Base-by-base conservation (phyloP, 2,888 invertebrate genomes). In the Dioctria rufipes region DNA sequence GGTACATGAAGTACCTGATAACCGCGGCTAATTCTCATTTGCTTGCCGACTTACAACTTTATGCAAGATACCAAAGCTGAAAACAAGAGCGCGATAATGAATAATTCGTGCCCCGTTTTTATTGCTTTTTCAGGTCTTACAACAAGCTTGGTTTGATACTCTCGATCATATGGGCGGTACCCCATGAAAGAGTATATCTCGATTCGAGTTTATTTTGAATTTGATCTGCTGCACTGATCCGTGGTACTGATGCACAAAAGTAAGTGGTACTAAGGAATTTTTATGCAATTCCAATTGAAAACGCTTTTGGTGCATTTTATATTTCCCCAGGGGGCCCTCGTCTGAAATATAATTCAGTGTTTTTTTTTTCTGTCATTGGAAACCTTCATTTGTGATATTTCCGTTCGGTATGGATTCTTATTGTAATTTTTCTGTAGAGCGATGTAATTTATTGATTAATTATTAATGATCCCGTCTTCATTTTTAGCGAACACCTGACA, bases 21-120 rank as follows among this genome's bases (percentile, higher is more conserved):
- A 73, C 73, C 58, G 60, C 73, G 66, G 73, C 73, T 73, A 60
- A 42, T 73, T 60, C 73, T 73, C 73, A 73, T 73, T 73, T 73
- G 73, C 73, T 42, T 73, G 58, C 73, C 60, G 73, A 60, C 73
- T 73, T 73, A 73, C 73, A 73, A 73, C 73, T 73, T 73, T 13
- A 73, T 73, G 73, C 73, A 37, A 71, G 71, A 51, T 37, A 13
- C 39, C 71, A 39, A 37, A 40, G 39, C 73, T 40, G 39, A 40
- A 51, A 58, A 58, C 73, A 73, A 39, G 54, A 51, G 73, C 25
- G 25, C 73, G 73, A 40, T 60, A 73, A 58, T 58, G 73, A 73
- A 73, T 58, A 58, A 58, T 43, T 25, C 58, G 73, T 4, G 54
- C 6, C 25, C 25, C 11, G 54, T 8, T 54, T 54, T 54, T 1